Base-by-base conservation (phyloP, 1,140 invertebrate species). In the Triops longicaudatus region DNA sequence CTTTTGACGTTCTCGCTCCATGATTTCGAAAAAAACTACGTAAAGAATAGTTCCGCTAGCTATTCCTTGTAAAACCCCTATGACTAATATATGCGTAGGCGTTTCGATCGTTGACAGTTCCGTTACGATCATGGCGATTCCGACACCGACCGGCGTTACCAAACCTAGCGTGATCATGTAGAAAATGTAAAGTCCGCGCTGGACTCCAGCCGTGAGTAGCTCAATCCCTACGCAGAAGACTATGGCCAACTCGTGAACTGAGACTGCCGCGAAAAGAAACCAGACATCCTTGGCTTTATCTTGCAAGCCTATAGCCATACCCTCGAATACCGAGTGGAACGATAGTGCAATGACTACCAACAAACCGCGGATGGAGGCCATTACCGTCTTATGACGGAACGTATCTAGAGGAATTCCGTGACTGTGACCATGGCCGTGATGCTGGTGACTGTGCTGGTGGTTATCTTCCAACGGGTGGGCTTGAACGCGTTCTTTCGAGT, bases 21-120 rank as follows among this genome's bases (percentile, higher is more conserved):
- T 86, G 31, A 96, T 92, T 85, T 96, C 94, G 82, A 96, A 95
- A 87, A 96, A 96, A 1, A 95, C 92, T 43, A 96, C 93, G 82
- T 95, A 96, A 0, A 96, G 87, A 12, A 96, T 86, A 0, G 94
- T 96, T 26, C 94, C 94, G 71, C 92, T 92, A 0, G 93, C 93
- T 84, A 95, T 79, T 79, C 79, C 83, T 80, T 84, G 83, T 27
- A 83, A 80, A 43, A 81, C 77, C 80, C 88, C 88, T 84, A 83
- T 78, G 22, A 80, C 74, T 11, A 83, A 76, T 11, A 80, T 75
- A 72, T 84, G 82, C n/a, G 42, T 73, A 0, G 80, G 37, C 3
- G 77, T 71, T 14, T 76, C 77, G 41, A 72, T 73, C 17, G 79
- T 73, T 1, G 79, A 75, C 6, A 79, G 79, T 77, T 83, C 82